Evolutionary conservation across 2,113 vertebrate species (phyloP), one percentile per base, ranked within the genome.

Genomic region (Takifugu bimaculatus): DNA sequence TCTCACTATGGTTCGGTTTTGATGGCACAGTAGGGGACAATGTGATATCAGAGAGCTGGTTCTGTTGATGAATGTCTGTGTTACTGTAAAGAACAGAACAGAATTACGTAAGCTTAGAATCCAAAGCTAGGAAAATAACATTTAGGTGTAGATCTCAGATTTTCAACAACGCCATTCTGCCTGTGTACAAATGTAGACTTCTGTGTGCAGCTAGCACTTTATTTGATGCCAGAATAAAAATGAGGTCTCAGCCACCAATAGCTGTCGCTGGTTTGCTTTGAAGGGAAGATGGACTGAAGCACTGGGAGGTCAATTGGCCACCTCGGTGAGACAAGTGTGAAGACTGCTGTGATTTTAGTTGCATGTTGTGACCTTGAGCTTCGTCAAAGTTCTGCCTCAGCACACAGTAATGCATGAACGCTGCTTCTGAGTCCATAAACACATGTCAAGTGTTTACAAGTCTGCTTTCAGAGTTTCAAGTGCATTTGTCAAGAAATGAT

Each of bases 261-360:
- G 82, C 75, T 81, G 65, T 81, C 12, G 48, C 80, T 85, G 64
- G 81, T 88, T 80, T 88, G 74, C 87, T 81, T 89, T 81, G 58
- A 91, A 91, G 89, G 89, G 88, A 91, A 81, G 88, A 90, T 67
- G 87, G 89, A 82, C 81, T 87, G 85, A 90, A 90, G 83, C 77
- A 85, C 67, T 88, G 85, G 82, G 89, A 90, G 82, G 80, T 90
- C 84, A 88, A 53, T 88, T 88, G 88, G 84, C 85, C 85, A 51
- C 83, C 85, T 74, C 88, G 88, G 88, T 91, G 86, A 91, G 88
- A 88, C 62, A 63, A 65, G 56, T 77, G 79, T 87, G 70, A 75
- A 66, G 65, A 79, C 61, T 80, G 66, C 74, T 84, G 74, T 87
- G 80, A 60, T 73, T 54, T 64, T 54, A 70, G 6, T 11, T 66